A percentile compares a stretch with the other conserved stretches of the same genome.
Conservation (phyloP, 2,888 invertebrate genomes). For the Chrysina gloriosa region DNA sequence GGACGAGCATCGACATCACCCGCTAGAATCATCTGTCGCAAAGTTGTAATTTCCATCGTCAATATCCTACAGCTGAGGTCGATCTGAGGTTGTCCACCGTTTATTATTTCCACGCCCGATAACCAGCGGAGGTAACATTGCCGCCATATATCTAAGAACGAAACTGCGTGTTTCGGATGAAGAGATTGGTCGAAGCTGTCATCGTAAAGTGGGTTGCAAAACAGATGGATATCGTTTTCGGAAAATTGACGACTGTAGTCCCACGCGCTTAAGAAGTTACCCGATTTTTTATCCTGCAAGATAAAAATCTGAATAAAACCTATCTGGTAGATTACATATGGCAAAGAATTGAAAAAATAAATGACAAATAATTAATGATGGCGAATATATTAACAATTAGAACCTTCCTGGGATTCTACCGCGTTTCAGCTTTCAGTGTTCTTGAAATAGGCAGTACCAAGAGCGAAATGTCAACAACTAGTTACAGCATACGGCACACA, state of each 20-base stretch:
- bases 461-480: no score
- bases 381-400: no score
- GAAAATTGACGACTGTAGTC: constrained; percentile 91
- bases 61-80: constrained; percentile 67
- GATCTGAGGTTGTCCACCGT: constrained; percentile 75
- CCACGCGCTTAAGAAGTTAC: constrained; percentile 84
- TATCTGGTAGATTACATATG: no score
- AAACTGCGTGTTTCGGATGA: constrained; percentile 68
- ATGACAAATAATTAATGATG: no score
- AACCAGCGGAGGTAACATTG: constrained; percentile 94
- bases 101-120: constrained; percentile 80
- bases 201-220: constrained; percentile 85
- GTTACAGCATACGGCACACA: no score
- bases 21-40: constrained; percentile 58
- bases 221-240: constrained; percentile 82
- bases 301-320: not conserved
- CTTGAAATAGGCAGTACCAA: no score
- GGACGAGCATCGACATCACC: constrained; percentile 46
- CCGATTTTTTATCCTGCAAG: constrained; percentile 56
- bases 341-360: no score
- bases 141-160: constrained; percentile 80
- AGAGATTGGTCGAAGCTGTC: constrained; percentile 60
- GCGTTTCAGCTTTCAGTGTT: no score
- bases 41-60: constrained; percentile 66
- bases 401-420: no score